Evolutionary conservation across 2,888 invertebrate genomes (phyloP), one percentile per base, ranked within the genome.

Genomic region (Mycalesis mineus): DNA sequence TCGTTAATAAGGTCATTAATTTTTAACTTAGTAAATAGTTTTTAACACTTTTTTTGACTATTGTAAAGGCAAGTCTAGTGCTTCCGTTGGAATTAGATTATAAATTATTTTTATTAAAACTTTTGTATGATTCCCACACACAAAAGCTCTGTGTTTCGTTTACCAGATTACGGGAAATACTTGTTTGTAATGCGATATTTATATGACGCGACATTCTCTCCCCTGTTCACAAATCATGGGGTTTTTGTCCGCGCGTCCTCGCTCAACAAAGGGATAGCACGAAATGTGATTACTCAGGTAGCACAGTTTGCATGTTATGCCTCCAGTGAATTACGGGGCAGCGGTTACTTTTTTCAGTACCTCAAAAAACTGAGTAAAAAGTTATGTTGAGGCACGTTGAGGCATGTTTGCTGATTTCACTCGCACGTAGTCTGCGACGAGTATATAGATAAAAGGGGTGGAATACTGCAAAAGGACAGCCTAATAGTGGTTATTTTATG

Each of bases 261-360:
- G 50, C 15, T 74, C 69, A 75, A 83, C 83, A 86, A 85, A 85
- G 77, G 79, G 80, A 81, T 75, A 75, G 78, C 83, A 84, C 73
- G 82, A 80, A 84, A 84, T 81, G 88, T 84, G 80, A 87, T 84
- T 86, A 85, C 80, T 81, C 82, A 80, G 80, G 74, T 72, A 72
- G 74, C 71, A 72, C 75, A 68, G 80, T 78, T 78, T 81, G 80
- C 80, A 79, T 80, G 82, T 78, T 80, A 81, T 79, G 82, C 72
- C 76, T 73, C 71, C 73, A 76, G 77, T 84, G 82, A 87, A 79
- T 84, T 83, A 87, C 82, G 68, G 70, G 65, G 62, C 67, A 65
- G 64, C 63, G 65, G 63, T 66, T 62, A 62, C 65, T 70, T 77
- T 80, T 84, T 82, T 78, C 79, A 80, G 77, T 73, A 66, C 71